Evolutionary conservation across 2,113 vertebrate species (phyloP), one percentile per base, ranked within the genome.

Genomic region (Alaudala cheleensis): DNA sequence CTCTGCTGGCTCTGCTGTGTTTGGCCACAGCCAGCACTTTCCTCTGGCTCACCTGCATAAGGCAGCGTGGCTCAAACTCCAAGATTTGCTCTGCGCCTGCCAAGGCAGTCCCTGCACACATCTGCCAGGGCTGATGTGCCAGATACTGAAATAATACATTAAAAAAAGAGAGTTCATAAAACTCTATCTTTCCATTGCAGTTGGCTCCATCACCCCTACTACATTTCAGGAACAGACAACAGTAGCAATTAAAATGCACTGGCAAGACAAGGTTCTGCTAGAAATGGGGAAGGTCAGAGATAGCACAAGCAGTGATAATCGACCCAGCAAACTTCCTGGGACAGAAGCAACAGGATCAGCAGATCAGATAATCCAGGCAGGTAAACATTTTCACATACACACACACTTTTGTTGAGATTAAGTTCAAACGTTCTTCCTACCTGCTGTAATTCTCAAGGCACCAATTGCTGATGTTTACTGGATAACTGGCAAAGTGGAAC

Each of bases 51-150:
- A 93, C 88, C 96, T 83, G 88, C 54, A 39, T 2, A 0, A 77
- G 23, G 12, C 18, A 3, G 39, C 0, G 3, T 1, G 10, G 24
- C 44, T 18, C 1, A 0, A 61, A 82, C 69, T 69, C 76, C 14
- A 13, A 44, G 77, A 61, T 67, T 25, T 45, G 33, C 44, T 81
- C 83, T 40, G 49, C 0, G 5, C 51, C 62, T 78, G 86, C 88
- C 91, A 91, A 91, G 53, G 47, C 2, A 51, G 83, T 64, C 53
- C 56, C 58, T 28, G 80, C 64, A 67, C 64, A 29, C 72, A 51
- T 40, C 83, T 87, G 57, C 69, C 26, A 40, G n/a, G 77, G 67
- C 65, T 20, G 28, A 62, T 4, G 5, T 29, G 23, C 70, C 88
- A 83, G 65, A 91, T 33, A 65, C 37, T 67, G 47, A 87, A 96